Evolutionary conservation across 2,797 vertebrate genomes (phyloP).

Genomic region (Rhinophrynus dorsalis): DNA sequence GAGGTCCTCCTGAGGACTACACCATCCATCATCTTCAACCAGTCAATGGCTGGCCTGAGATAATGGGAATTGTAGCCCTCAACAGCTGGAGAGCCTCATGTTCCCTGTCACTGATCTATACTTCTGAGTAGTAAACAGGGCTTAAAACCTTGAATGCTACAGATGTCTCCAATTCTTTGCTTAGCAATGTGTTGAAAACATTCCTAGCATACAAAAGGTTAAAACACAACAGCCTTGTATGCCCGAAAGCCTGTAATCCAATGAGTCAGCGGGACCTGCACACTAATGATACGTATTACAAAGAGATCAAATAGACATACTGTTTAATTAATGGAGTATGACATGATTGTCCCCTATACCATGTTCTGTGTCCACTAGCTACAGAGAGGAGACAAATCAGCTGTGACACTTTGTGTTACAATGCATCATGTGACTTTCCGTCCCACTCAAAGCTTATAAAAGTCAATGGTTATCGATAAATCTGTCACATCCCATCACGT

Average conservation of each 20-base stretch:
- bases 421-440: slow-evolving; percentile 8
- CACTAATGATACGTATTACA: neutral
- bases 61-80: too few relatives aligned
- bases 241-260: neutral
- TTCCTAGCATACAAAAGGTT: too few relatives aligned
- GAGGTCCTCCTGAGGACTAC: too few relatives aligned
- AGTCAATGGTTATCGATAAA: slow-evolving; percentile 23
- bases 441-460: slow-evolving; percentile 8
- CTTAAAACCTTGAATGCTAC: too few relatives aligned
- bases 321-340: neutral
- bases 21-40: too few relatives aligned
- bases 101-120: too few relatives aligned
- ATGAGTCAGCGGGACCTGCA: neutral
- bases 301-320: neutral
- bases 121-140: too few relatives aligned
- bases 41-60: too few relatives aligned
- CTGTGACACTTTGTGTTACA: slow-evolving; percentile 23
- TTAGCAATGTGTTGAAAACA: too few relatives aligned
- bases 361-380: neutral
- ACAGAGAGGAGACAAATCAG: slow-evolving; percentile 5
- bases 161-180: too few relatives aligned
- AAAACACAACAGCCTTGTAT: neutral
- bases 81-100: too few relatives aligned
- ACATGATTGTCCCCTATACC: slow-evolving; percentile 7
- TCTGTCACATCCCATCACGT: slow-evolving; percentile 29